Evolutionary conservation across 2,797 vertebrate genomes (phyloP).

Genomic region (Rhincodon typus): DNA sequence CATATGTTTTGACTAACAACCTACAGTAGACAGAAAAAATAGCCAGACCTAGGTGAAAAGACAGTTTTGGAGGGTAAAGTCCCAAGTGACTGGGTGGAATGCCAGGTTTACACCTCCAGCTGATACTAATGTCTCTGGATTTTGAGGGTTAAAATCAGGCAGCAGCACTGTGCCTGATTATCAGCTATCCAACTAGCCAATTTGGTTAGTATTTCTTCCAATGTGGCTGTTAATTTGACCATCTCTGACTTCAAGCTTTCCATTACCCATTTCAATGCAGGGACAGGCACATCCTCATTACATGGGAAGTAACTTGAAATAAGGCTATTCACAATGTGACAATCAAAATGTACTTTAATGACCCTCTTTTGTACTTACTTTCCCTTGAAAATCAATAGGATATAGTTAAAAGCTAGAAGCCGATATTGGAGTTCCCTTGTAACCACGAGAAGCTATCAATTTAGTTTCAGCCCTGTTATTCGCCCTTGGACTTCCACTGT

Average conservation of each 20-base stretch:
- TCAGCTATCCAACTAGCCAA: background rate
- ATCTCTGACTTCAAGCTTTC: background rate
- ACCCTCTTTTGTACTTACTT: background rate
- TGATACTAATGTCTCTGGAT: background rate
- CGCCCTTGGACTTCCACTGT: background rate
- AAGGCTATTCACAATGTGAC: background rate
- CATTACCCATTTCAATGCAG: background rate
- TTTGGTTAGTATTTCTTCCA: background rate
- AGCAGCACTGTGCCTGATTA: background rate
- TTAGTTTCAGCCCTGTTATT: background rate
- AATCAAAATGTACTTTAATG: background rate
- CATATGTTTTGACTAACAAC: background rate
- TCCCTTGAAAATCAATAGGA: conserved; percentile 45
- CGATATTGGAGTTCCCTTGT: background rate
- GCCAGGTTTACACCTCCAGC: background rate
- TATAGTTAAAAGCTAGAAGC: background rate
- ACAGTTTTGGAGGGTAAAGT: background rate
- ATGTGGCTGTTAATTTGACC: background rate
- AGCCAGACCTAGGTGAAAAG: too few relatives aligned
- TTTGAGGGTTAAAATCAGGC: background rate
- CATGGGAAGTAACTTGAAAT: background rate
- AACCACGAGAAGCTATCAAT: background rate
- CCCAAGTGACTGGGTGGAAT: background rate
- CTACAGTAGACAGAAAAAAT: background rate
- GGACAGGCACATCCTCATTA: background rate